Percentiles rank a stretch among this genome's conserved stretches.
Conservation (phyloP, 2,113 vertebrate genomes). For the Pseudorasbora parva region DNA sequence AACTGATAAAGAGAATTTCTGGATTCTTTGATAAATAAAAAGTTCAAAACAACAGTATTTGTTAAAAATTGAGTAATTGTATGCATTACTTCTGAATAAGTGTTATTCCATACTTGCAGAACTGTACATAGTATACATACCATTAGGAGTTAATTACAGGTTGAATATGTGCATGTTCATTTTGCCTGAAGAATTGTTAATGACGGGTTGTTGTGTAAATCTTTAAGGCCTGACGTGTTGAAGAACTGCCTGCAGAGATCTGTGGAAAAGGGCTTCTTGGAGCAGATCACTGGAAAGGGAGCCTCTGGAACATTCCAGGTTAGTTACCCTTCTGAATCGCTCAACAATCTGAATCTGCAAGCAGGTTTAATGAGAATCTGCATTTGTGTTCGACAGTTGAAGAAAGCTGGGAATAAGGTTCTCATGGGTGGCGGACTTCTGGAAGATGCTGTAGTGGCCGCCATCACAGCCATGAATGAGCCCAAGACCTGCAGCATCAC, state of each 20-base stretch:
- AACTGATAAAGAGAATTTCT: too few relatives aligned
- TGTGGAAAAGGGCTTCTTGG: constrained; percentile 92
- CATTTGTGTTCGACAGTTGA: constrained; percentile 79
- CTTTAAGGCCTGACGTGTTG: constrained; percentile 88
- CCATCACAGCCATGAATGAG: constrained; percentile 98
- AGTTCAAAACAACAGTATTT: too few relatives aligned
- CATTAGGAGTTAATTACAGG: not conserved
- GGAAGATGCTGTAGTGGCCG: constrained; percentile 93
- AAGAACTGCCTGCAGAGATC: constrained; percentile 92
- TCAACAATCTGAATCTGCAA: too few relatives aligned
- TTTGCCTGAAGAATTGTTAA: not conserved
- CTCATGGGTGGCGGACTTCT: constrained; percentile 86
- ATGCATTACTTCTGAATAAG: not conserved
- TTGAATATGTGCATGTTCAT: not conserved
- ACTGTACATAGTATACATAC: not conserved
- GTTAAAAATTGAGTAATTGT: too few relatives aligned
- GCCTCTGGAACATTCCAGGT: constrained; percentile 98
- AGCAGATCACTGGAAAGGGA: constrained; percentile 97
- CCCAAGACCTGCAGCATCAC: constrained; percentile 97
- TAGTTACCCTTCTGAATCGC: constrained; percentile 2
- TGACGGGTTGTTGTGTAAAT: constrained; percentile 12
- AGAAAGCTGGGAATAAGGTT: constrained; percentile 89
- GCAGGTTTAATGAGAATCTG: not conserved
- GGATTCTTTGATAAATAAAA: too few relatives aligned
- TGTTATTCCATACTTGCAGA: not conserved